Conservation (phyloP, 2,113 vertebrate species). For the Urocolius indicus region DNA sequence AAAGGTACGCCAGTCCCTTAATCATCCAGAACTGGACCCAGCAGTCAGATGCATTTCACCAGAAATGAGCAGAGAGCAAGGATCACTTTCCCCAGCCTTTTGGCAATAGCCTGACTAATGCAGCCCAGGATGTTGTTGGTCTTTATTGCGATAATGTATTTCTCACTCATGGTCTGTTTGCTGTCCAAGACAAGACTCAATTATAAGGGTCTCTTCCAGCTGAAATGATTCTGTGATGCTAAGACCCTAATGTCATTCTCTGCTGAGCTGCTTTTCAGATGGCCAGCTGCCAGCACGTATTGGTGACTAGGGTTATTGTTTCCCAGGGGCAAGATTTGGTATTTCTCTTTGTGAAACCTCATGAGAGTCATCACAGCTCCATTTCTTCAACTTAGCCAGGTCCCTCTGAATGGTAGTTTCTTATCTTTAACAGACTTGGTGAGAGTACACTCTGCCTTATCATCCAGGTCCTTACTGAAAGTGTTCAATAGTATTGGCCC, state of each 20-base stretch:
- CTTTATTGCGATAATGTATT: not conserved
- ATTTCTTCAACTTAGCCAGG: not conserved
- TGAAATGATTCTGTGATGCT: too few species aligned
- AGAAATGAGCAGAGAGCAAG: not conserved
- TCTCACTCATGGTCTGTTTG: not conserved
- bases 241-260: not conserved
- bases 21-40: not conserved
- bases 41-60: not conserved
- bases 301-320: not conserved
- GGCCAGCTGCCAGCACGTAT: rapidly evolving
- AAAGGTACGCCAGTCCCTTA: not conserved
- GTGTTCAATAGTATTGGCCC: not conserved
- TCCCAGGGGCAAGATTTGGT: not conserved
- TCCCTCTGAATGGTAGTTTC: not conserved
- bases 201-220: too few species aligned
- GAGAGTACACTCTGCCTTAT: not conserved
- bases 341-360: not conserved
- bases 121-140: not conserved
- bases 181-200: not conserved
- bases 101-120: not conserved
- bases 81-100: not conserved
- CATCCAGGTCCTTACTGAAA: not conserved
- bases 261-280: not conserved
- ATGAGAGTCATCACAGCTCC: not conserved
- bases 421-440: not conserved